Percentiles rank a stretch among this genome's conserved stretches.
These are phyloP conservation scores for Platygyra sinensis DNA, from an alignment of 64 coral and sea anemone species.

Conservation along the genomic window DNA sequence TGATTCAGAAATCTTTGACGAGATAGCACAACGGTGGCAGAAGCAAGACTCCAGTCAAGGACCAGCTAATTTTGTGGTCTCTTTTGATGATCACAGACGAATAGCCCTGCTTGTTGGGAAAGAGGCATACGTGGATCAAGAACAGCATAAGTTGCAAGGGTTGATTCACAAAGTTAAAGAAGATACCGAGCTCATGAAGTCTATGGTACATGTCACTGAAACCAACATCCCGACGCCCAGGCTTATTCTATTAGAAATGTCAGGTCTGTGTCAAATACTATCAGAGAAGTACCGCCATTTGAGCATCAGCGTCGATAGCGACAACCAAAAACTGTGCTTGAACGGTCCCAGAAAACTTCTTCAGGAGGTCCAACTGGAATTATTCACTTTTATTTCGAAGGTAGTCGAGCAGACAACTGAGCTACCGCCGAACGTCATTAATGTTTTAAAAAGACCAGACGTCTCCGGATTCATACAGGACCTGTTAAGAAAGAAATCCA, in stretches of 20 bases:
- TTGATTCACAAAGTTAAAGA: neutral
- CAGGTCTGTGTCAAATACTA: neutral
- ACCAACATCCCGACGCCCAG: neutral
- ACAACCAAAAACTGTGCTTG: neutral
- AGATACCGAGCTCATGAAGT: constrained; percentile 20
- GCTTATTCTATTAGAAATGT: neutral
- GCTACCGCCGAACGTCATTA: neutral
- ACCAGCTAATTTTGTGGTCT: neutral
- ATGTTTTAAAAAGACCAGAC: neutral
- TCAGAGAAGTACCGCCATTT: neutral
- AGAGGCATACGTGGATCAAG: neutral
- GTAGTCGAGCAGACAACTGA: neutral
- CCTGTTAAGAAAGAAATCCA: neutral
- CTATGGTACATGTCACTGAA: neutral
- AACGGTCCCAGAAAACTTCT: neutral
- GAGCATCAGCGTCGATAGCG: neutral
- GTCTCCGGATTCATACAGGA: neutral
- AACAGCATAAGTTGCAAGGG: neutral
- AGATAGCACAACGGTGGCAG: neutral
- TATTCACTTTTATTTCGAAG: constrained; percentile 8
- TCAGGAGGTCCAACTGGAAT: neutral
- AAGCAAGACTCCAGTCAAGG: neutral
- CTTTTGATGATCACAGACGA: neutral
- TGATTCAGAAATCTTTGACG: constrained; percentile 27
- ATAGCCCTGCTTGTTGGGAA: neutral